A percentile compares a stretch with the other conserved stretches of the same genome.
These are phyloP conservation scores for Sabatieria punctata DNA, from an alignment of 2,888 invertebrate genomes.

Conservation along the genomic window DNA sequence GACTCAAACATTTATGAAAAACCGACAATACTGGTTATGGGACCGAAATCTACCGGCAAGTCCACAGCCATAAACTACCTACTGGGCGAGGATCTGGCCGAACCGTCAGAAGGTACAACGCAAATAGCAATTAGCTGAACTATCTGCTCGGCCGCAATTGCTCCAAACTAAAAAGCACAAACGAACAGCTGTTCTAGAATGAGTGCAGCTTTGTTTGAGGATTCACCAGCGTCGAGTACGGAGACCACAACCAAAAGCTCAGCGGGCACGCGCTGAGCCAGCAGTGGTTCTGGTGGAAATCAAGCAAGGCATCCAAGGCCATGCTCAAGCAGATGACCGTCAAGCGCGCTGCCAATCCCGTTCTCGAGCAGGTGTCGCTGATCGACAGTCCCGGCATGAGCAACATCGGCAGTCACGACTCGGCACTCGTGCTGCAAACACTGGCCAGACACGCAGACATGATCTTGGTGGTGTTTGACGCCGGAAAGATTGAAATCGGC, in stretches of 20 bases:
- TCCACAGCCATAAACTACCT: slow-evolving; percentile 82
- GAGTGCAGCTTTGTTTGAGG: not conserved
- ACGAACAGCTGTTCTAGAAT: not conserved
- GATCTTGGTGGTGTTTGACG: slow-evolving; percentile 84
- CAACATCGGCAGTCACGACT: too few species aligned
- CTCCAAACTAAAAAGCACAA: not conserved
- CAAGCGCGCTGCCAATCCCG: slow-evolving; percentile 37
- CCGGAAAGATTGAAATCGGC: slow-evolving; percentile 81
- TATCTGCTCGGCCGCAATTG: too few species aligned
- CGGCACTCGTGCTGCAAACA: slow-evolving; percentile 94
- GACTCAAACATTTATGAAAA: slow-evolving; percentile 67
- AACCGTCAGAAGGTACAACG: not conserved
- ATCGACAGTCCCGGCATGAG: slow-evolving; percentile 93
- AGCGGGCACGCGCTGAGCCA: not conserved
- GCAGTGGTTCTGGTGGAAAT: too few species aligned
- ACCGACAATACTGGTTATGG: slow-evolving; percentile 77
- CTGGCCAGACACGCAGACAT: slow-evolving; percentile 88
- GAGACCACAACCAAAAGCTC: not conserved
- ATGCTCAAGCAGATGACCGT: too few species aligned
- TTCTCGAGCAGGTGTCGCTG: slow-evolving; percentile 49
- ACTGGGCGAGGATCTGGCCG: slow-evolving; percentile 51
- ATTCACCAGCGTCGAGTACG: not conserved
- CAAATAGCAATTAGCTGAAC: not conserved
- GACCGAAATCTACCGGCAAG: slow-evolving; percentile 90
- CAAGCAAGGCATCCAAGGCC: too few species aligned